phyloP scores from a whole-genome alignment of 2,888 invertebrate species.

The Cantharis nigra region DNA sequence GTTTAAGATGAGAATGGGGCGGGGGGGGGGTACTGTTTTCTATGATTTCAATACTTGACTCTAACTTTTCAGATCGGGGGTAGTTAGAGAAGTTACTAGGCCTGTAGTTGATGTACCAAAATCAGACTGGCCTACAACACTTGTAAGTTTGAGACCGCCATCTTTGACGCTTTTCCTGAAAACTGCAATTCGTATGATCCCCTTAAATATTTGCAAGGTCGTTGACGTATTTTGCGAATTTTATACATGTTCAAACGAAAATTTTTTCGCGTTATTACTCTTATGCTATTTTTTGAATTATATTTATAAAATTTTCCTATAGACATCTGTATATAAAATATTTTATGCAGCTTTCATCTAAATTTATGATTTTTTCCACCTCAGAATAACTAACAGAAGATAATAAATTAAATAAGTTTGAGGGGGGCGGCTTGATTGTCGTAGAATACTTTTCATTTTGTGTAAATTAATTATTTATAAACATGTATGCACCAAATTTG shows the following conservation, averaged over 20 bases:
- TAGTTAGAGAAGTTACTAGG: too few relatives aligned
- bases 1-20: too few relatives aligned
- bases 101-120: too few relatives aligned
- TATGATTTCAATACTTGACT: too few relatives aligned
- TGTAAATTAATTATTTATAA: too few relatives aligned
- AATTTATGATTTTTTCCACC: neutral
- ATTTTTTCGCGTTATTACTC: neutral
- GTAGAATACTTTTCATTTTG: neutral
- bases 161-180: too few relatives aligned
- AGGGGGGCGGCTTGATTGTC: neutral
- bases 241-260: neutral
- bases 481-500: neutral
- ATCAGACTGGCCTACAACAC: too few relatives aligned
- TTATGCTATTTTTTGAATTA: neutral
- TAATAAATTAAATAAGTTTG: too few relatives aligned
- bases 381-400: too few relatives aligned
- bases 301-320: neutral
- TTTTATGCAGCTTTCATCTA: neutral
- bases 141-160: too few relatives aligned
- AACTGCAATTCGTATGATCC: neutral
- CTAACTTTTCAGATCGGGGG: neutral
- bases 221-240: constrained; percentile 27
- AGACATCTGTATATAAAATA: neutral
- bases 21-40: too few relatives aligned
- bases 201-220: constrained; percentile 32